Base-by-base conservation (phyloP, 2,113 vertebrate genomes). In the Neotragus moschatus region DNA sequence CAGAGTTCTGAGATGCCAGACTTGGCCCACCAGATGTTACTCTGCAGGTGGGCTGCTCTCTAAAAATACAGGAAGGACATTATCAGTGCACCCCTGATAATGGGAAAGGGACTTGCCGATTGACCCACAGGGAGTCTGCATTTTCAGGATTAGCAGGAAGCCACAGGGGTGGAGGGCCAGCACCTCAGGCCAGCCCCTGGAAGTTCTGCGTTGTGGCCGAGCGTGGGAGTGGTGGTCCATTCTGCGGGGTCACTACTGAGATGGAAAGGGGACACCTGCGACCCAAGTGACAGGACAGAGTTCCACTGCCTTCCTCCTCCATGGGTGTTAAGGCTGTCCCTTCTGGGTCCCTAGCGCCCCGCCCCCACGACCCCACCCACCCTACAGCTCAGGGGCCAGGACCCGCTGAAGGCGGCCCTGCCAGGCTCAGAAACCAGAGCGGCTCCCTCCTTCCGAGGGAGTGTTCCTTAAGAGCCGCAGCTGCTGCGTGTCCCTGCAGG, bases 381-480 rank as follows among this genome's bases (percentile, higher is more conserved):
- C 26, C 87, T 61, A n/a, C 36, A 73, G 81, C 47, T 33, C 45
- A 12, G 36, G 53, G n/a, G 2, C 47, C 28, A 13, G 45, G 55
- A 88, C 90, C 86, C 26, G 5, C 19, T 5, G 58, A 87, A 70
- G 88, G 28, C 1, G 0, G 49, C 53, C 60, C 15, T 88, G 25
- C 56, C n/a, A 36, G 96, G 73, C 58, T 25, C 26, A 10, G 97
- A 97, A 98, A 97, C 84, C 60, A 1, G 75, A 98, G 96, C 15
- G 19, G 75, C 25, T 81, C 30, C 53, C 47, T 88, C 43, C 84
- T 97, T 92, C 85, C 1, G 19, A 84, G 96, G 88, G 86, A 96
- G 90, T 94, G 97, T 92, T 97, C 97, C 97, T 97, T 98, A 98
- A 97, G 93, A 98, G 96, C 66, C 16, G 92, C 97, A 98, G 97